A percentile compares a stretch with the other conserved stretches of the same genome.
Conservation (phyloP, 92 coral and sea anemone genomes). For the Metridium senile region DNA sequence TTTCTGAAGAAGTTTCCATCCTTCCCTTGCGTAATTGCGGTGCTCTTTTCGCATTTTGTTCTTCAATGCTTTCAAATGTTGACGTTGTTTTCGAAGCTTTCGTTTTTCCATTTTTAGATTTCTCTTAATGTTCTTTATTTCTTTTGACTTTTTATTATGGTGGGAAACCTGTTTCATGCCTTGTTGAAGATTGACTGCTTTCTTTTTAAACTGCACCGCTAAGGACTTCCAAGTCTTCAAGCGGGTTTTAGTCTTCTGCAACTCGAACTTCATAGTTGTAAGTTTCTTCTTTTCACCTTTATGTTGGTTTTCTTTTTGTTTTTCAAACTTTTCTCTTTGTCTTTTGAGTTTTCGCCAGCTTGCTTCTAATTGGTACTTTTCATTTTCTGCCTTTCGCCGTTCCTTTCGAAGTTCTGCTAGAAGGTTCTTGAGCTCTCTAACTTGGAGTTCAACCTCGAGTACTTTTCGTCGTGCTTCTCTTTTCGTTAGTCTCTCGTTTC, state of each 20-base stretch:
- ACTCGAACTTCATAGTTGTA: slow-evolving; percentile 26
- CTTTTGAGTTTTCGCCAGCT: slow-evolving; percentile 55
- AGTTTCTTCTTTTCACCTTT: slow-evolving; percentile 32
- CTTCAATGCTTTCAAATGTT: slow-evolving; percentile 52
- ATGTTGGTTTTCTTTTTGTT: slow-evolving; percentile 25
- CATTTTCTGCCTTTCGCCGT: slow-evolving; percentile 39
- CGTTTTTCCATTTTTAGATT: slow-evolving; percentile 61
- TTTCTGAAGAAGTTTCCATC: slow-evolving; percentile 43
- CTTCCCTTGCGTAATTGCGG: slow-evolving; percentile 58
- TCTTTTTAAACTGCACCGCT: slow-evolving; percentile 49
- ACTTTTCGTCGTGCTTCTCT: slow-evolving; percentile 42
- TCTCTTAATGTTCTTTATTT: slow-evolving; percentile 51
- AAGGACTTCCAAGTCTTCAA: slow-evolving; percentile 64
- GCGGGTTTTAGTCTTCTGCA: slow-evolving; percentile 58
- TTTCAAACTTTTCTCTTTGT: slow-evolving; percentile 46
- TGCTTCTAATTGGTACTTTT: slow-evolving; percentile 40
- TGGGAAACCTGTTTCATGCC: slow-evolving; percentile 44
- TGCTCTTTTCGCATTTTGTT: slow-evolving; percentile 50
- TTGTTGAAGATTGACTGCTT: slow-evolving; percentile 52
- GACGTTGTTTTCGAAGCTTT: slow-evolving; percentile 47
- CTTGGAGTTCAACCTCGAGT: slow-evolving; percentile 33
- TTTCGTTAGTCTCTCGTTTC: slow-evolving; percentile 47
- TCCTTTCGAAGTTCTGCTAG: slow-evolving; percentile 50
- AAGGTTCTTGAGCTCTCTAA: slow-evolving; percentile 23
- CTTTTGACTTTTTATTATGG: slow-evolving; percentile 45